Percentiles rank a stretch among this genome's conserved stretches.
phyloP scores from a whole-genome alignment of 2,797 vertebrate genomes.

The Poeciliopsis turneri region DNA sequence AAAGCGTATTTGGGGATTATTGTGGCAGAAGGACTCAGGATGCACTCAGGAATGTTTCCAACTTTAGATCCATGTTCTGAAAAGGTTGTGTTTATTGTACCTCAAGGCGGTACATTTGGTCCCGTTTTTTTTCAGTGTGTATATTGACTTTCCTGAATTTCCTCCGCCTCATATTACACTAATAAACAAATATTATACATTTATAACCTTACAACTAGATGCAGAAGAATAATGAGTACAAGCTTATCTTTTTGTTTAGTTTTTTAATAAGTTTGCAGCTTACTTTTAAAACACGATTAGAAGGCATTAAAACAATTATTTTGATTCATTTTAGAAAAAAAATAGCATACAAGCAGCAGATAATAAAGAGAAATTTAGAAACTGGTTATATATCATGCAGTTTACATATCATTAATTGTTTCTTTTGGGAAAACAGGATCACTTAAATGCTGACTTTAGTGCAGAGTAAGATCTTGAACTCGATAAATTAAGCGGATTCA shows the following conservation, averaged over 20 bases:
- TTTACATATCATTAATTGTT: background rate
- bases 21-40: conserved; percentile 15
- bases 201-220: background rate
- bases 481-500: background rate
- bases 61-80: background rate
- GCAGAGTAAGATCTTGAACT: background rate
- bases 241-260: background rate
- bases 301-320: background rate
- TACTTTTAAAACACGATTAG: background rate
- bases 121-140: background rate
- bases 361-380: background rate
- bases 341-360: no score
- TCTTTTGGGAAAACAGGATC: background rate
- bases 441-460: background rate
- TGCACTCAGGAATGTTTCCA: conserved; percentile 18
- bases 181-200: background rate
- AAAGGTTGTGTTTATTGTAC: background rate
- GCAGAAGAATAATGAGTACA: background rate
- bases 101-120: background rate
- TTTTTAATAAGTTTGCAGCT: background rate
- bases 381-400: no score
- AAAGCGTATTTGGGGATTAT: conserved; percentile 45
- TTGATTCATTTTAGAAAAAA: background rate
- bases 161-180: background rate
- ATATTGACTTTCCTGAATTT: conserved; percentile 2